Evolutionary conservation across 2,113 vertebrate genomes (phyloP).

Genomic region (Agelaius phoeniceus): DNA sequence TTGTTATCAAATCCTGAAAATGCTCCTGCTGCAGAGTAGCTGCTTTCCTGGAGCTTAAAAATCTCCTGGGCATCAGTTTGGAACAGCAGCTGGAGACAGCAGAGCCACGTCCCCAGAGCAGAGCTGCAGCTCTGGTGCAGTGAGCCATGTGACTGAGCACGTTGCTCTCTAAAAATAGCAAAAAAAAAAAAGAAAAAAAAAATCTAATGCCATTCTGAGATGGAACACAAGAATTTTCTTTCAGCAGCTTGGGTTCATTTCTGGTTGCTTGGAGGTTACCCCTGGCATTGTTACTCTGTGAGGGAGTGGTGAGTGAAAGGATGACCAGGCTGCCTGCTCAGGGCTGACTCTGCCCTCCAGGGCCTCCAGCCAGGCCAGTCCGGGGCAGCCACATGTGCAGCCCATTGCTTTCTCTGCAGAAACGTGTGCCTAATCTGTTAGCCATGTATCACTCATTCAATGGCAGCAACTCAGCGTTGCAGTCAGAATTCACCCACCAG

Average conservation of each 20-base stretch:
- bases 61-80: background rate
- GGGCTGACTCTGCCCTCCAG: background rate
- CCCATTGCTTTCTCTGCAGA: background rate
- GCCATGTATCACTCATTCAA: background rate
- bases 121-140: background rate
- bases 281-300: background rate
- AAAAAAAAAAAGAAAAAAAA: too few relatives aligned
- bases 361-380: background rate
- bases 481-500: rapidly evolving
- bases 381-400: background rate
- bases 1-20: background rate
- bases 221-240: background rate
- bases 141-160: background rate
- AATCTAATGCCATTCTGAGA: background rate
- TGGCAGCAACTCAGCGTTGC: background rate
- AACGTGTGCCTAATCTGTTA: rapidly evolving
- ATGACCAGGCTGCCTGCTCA: rapidly evolving
- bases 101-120: background rate
- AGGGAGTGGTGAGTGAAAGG: too few relatives aligned
- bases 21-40: background rate
- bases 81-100: background rate
- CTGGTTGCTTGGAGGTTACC: background rate
- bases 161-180: background rate
- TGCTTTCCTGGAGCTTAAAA: background rate
- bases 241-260: background rate